These are phyloP conservation scores for Patiria miniata DNA, from an alignment of 35 echinoderm and acorn worm species.

Conservation along the genomic window DNA sequence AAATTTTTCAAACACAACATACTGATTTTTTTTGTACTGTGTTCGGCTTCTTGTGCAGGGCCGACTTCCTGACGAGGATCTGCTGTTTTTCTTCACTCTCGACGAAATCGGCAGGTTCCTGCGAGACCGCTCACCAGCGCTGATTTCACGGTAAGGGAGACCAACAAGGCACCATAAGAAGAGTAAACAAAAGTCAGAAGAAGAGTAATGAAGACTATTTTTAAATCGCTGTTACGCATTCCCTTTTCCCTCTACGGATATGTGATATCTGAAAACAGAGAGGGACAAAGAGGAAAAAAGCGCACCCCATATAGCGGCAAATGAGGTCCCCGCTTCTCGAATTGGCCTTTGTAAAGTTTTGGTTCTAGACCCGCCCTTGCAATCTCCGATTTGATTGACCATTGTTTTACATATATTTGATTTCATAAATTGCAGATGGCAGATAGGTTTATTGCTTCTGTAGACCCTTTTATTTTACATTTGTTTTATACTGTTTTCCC, in stretches of 20 bases:
- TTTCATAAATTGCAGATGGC: no score
- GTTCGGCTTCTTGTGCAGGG: conserved; percentile 15
- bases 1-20: no score
- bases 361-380: no score
- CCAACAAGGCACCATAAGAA: not conserved
- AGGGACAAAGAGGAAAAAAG: not conserved
- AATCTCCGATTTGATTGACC: no score
- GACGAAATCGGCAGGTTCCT: conserved; percentile 42
- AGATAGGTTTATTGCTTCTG: no score
- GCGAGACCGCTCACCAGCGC: conserved; percentile 13
- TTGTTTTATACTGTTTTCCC: no score
- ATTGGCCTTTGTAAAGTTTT: no score
- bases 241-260: not conserved
- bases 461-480: no score
- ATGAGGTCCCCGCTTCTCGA: no score
- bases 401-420: no score
- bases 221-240: not conserved
- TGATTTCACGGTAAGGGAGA: conserved; percentile 35
- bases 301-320: no score
- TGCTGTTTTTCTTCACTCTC: conserved; percentile 57
- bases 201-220: not conserved
- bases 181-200: not conserved
- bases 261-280: not conserved
- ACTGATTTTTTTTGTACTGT: no score
- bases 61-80: conserved; percentile 45